Evolutionary conservation across 2,888 invertebrate genomes (phyloP).

Genomic region (Nomada flava): DNA sequence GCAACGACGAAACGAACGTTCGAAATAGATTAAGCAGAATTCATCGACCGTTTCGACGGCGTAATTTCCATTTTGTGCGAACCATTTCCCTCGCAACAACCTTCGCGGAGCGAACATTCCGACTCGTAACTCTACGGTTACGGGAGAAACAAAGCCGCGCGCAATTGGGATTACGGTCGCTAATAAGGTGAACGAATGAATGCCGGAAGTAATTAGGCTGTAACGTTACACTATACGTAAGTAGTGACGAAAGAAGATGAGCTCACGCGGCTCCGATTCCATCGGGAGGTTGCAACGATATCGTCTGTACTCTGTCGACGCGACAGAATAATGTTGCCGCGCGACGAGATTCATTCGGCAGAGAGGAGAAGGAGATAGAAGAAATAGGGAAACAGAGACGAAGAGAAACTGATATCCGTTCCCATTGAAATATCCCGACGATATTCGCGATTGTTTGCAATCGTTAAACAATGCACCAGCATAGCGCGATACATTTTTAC

Average conservation of each 20-base stretch:
- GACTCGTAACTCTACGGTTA: slow-evolving; percentile 2
- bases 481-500: slow-evolving; percentile 42
- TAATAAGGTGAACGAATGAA: slow-evolving; percentile 61
- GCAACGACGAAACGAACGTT: not conserved
- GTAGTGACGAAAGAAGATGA: slow-evolving; percentile 65
- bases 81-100: not conserved
- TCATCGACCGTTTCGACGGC: not conserved
- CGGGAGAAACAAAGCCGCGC: slow-evolving; percentile 38
- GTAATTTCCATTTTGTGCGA: not conserved
- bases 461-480: slow-evolving; percentile 37
- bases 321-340: slow-evolving; percentile 2
- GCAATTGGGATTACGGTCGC: slow-evolving; percentile 52
- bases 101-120: slow-evolving; percentile 5
- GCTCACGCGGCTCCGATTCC: slow-evolving; percentile 63
- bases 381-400: not conserved
- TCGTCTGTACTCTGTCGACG: not conserved
- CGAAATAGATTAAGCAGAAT: not conserved
- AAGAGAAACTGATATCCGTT: not conserved
- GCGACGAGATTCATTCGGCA: slow-evolving; percentile 10
- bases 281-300: slow-evolving; percentile 53
- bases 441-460: slow-evolving; percentile 42
- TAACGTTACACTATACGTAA: slow-evolving; percentile 57
- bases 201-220: slow-evolving; percentile 66
- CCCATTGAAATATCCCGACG: slow-evolving; percentile 11
- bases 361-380: too few species aligned